These are phyloP conservation scores for Oxygymnocypris stewartii DNA, from an alignment of 2,113 vertebrate genomes.

Conservation along the genomic window DNA sequence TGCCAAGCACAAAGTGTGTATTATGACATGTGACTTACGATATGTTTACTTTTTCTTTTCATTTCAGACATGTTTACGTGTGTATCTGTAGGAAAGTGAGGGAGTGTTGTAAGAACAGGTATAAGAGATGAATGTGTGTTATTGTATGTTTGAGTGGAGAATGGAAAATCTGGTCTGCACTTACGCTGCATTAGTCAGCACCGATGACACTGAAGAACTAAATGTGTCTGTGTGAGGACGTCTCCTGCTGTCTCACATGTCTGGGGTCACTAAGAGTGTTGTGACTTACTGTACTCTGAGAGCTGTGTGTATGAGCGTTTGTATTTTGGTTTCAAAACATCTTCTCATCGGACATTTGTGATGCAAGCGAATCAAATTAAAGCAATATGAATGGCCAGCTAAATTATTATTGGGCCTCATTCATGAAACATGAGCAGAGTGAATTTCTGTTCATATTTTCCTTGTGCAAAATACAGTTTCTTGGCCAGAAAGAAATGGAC, in stretches of 20 bases:
- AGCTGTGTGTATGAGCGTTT: not conserved
- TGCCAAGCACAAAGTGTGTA: not conserved
- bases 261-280: not conserved
- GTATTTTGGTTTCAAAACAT: not conserved
- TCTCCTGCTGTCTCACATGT: not conserved
- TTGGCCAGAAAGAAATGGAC: not conserved
- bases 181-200: constrained; percentile 10
- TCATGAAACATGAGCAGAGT: constrained; percentile 11
- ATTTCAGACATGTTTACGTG: not conserved
- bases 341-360: not conserved
- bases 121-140: not conserved
- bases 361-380: not conserved
- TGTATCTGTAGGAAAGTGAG: not conserved
- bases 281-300: not conserved
- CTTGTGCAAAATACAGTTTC: not conserved
- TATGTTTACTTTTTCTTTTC: not conserved
- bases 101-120: not conserved
- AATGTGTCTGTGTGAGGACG: not conserved
- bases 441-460: constrained; percentile 19
- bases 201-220: not conserved
- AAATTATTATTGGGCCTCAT: constrained; percentile 13
- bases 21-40: not conserved
- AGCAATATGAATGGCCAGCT: not conserved
- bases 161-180: not conserved
- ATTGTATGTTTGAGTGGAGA: not conserved